Conservation (phyloP, 1,140 invertebrate genomes). For the Rhizoglyphus robini region DNA sequence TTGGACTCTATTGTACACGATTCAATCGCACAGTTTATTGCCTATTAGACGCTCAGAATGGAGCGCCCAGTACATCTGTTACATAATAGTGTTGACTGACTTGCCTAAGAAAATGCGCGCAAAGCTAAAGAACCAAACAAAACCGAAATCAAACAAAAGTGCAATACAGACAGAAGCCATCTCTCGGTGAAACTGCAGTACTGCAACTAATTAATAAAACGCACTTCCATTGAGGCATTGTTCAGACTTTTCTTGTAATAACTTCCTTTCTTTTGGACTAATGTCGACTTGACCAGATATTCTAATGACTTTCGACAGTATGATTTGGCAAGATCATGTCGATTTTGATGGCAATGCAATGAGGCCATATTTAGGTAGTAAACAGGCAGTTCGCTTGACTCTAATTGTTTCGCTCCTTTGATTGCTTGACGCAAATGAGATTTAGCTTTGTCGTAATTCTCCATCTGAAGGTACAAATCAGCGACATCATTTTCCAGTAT, state of each 20-base stretch:
- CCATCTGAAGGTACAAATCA: slow-evolving; percentile 48
- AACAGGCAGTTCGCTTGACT: slow-evolving; percentile 43
- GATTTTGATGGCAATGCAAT: not conserved
- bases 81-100: no score
- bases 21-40: no score
- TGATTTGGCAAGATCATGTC: not conserved
- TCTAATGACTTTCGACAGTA: not conserved
- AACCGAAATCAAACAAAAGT: no score
- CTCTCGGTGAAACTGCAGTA: no score
- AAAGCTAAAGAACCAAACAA: no score
- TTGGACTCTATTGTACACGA: no score
- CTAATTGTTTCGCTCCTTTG: slow-evolving; percentile 44
- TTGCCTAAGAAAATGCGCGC: no score
- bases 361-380: slow-evolving; percentile 65
- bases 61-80: no score
- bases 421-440: slow-evolving; percentile 55
- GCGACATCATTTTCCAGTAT: slow-evolving; percentile 72
- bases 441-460: slow-evolving; percentile 45
- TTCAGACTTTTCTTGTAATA: not conserved
- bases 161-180: no score
- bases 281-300: not conserved
- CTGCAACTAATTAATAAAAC: not conserved
- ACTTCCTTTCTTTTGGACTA: not conserved
- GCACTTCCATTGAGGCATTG: not conserved
- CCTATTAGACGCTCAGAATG: no score